Evolutionary conservation across 2,888 invertebrate genomes (phyloP), one percentile per base, ranked within the genome.

Genomic region (Strigamia maritima): DNA sequence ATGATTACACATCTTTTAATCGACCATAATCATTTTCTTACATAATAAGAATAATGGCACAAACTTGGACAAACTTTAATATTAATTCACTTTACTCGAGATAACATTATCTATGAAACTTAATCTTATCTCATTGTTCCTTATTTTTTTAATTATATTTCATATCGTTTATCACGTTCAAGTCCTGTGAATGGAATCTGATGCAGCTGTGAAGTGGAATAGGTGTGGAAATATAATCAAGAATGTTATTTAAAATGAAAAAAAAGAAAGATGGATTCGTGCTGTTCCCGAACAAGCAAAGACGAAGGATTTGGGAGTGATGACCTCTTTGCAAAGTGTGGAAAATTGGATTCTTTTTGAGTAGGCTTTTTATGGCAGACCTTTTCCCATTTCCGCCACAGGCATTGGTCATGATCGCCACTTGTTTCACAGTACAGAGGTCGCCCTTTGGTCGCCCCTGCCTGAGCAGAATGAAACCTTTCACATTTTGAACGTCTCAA

Each of bases 401-500:
- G 65, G 65, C 65, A 65, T 65, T 65, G 65, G 65, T 65, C 65
- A 26, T 65, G 65, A 65, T 65, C 65, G 65, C 65, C 24, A 26
- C 65, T 65, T 65, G 65, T 65, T 65, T 65, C 65, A 65, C 65
- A 65, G 65, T 65, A 65, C 65, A 65, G 26, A 65, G 65, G 65
- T 65, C 65, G 65, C 65, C 65, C 65, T 65, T 65, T 65, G 65
- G 65, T 65, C 65, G 24, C 65, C 65, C 65, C 26, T 65, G 65
- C 28, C 65, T 65, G 65, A 65, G 26, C 65, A 65, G 65, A 65
- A 65, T 65, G 65, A 65, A 65, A 65, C 65, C 65, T 65, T 65
- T 65, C 65, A 65, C 65, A 65, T 65, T 65, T 65, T 65, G 65
- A 65, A 65, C 65, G 65, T 65, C 65, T 65, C 65, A 65, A 65